Evolutionary conservation across 2,797 vertebrate genomes (phyloP).

Genomic region (Manis pentadactyla): DNA sequence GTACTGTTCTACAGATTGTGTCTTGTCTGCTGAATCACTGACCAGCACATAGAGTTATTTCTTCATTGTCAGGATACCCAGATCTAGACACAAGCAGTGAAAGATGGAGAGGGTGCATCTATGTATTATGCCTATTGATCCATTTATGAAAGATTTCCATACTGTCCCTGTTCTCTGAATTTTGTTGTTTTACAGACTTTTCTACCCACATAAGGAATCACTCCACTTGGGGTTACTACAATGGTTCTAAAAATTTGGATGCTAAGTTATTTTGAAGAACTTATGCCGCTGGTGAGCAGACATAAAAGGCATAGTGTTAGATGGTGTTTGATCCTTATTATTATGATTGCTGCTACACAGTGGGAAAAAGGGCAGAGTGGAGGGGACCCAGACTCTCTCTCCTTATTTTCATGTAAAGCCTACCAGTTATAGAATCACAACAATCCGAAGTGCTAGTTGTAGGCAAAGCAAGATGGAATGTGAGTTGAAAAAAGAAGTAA

Average conservation of each 20-base stretch:
- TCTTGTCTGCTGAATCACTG: not conserved
- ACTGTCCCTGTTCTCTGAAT: not conserved
- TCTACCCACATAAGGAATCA: not conserved
- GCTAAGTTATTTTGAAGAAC: not conserved
- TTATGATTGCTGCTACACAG: not conserved
- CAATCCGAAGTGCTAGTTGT: not conserved
- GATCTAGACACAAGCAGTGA: not conserved
- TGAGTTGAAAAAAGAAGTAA: not conserved
- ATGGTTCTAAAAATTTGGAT: not conserved
- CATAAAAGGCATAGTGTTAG: not conserved
- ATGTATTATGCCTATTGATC: not conserved
- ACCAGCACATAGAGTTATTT: not conserved
- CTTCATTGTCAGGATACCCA: not conserved
- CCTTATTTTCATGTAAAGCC: not conserved
- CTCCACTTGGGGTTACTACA: not conserved
- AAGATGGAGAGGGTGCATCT: not conserved
- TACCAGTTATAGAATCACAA: not conserved
- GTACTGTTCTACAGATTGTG: not conserved
- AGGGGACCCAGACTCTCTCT: not conserved
- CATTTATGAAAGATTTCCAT: not conserved
- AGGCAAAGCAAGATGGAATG: not conserved
- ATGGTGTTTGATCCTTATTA: not conserved
- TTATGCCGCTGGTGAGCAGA: not conserved
- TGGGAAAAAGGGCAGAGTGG: not conserved
- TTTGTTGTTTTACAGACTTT: conserved; percentile 13